Percentiles rank a stretch among this genome's conserved stretches.
phyloP scores from a whole-genome alignment of 2,888 invertebrate genomes.

The Brachyptera risi region DNA sequence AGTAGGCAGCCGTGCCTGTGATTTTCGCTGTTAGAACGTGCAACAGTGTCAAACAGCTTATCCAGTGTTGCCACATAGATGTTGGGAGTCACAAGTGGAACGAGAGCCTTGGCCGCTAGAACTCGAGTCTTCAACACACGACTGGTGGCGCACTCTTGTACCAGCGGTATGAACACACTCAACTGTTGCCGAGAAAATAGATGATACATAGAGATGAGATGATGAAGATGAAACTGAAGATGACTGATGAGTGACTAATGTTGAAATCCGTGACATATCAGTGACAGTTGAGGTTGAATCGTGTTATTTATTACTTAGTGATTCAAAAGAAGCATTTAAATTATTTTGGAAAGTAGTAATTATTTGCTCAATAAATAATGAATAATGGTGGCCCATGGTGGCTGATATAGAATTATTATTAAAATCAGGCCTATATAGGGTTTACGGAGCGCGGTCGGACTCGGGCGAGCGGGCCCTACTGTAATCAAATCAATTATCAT shows the following conservation, averaged over 20 bases:
- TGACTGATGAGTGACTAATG: neutral
- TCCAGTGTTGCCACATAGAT: constrained; percentile 39
- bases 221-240: neutral
- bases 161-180: constrained; percentile 59
- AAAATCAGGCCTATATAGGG: too few relatives aligned
- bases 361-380: too few relatives aligned
- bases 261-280: neutral
- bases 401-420: too few relatives aligned
- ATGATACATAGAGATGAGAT: neutral
- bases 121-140: constrained; percentile 64
- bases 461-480: too few relatives aligned
- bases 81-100: constrained; percentile 53
- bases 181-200: constrained; percentile 48
- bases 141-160: constrained; percentile 60
- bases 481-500: too few relatives aligned
- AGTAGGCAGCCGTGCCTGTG: constrained; percentile 62
- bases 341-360: too few relatives aligned
- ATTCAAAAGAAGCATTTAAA: too few relatives aligned
- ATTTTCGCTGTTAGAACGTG: constrained; percentile 49
- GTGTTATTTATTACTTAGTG: neutral
- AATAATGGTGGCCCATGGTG: too few relatives aligned
- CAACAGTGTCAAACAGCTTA: constrained; percentile 42
- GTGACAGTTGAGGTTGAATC: too few relatives aligned
- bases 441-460: too few relatives aligned
- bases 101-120: constrained; percentile 67